Conservation (phyloP, 2,888 invertebrate species). For the Zaprionus bogoriensis region DNA sequence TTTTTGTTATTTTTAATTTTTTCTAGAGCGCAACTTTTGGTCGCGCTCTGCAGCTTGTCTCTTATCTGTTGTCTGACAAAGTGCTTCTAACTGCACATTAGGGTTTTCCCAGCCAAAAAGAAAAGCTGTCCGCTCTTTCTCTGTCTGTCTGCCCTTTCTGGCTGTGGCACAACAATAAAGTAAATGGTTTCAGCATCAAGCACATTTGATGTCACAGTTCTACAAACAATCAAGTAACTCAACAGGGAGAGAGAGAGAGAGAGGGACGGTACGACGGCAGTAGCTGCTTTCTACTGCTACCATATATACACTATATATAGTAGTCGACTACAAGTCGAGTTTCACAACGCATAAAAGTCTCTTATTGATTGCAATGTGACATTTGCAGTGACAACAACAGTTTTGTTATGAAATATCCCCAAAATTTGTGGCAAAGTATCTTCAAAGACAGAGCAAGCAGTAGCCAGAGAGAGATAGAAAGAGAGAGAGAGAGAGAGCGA, state of each 20-base stretch:
- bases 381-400: conserved; percentile 15
- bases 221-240: conserved; percentile 27
- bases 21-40: conserved; percentile 7
- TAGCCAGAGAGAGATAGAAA: neutral
- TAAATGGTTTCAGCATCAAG: conserved; percentile 26
- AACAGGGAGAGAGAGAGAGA: neutral
- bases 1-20: neutral
- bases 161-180: conserved; percentile 30
- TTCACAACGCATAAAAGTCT: conserved; percentile 39
- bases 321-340: conserved; percentile 16
- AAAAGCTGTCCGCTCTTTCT: conserved; percentile 7
- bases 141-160: neutral
- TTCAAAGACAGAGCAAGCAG: too few species aligned
- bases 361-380: conserved; percentile 51
- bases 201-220: conserved; percentile 34
- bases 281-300: too few species aligned
- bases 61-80: conserved; percentile 47
- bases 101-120: conserved; percentile 10
- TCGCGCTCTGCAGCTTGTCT: neutral
- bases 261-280: neutral
- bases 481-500: neutral
- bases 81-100: conserved; percentile 60
- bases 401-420: neutral
- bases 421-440: neutral
- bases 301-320: neutral